Evolutionary conservation across 2,113 vertebrate species (phyloP).

Genomic region (Seriola rivoliana): DNA sequence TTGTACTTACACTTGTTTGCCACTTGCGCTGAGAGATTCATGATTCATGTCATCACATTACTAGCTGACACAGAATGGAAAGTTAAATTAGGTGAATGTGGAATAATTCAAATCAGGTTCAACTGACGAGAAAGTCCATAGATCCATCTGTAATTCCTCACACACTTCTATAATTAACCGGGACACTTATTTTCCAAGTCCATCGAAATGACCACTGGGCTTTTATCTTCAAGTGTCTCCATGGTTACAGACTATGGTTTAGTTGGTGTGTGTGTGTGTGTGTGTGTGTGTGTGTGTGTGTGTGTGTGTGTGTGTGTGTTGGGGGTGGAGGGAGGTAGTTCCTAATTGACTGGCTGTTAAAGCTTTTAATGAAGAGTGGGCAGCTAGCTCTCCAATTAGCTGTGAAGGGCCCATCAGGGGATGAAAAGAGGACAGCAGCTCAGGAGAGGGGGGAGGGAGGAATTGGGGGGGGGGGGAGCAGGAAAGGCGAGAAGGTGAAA

Average conservation of each 20-base stretch:
- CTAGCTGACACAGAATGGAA: constrained; percentile 8
- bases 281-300: constrained; percentile 22
- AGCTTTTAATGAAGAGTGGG: constrained; percentile 80
- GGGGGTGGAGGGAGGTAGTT: constrained; percentile 54
- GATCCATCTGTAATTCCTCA: constrained; percentile 52
- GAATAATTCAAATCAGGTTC: constrained; percentile 52
- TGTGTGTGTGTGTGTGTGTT: constrained; percentile 29
- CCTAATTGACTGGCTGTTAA: constrained; percentile 82
- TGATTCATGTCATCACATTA: constrained; percentile 19
- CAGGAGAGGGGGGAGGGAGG: neutral
- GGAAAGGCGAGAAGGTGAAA: neutral
- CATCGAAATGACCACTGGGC: constrained; percentile 55
- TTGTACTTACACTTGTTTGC: neutral
- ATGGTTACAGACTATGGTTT: constrained; percentile 68
- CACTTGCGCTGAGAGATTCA: neutral
- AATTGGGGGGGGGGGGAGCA: neutral
- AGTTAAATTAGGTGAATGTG: constrained; percentile 48
- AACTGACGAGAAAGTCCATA: constrained; percentile 70
- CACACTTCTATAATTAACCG: constrained; percentile 65
- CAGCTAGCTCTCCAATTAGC: constrained; percentile 77
- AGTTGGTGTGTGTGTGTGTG: constrained; percentile 11
- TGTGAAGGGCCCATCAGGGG: constrained; percentile 57
- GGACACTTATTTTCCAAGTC: constrained; percentile 64
- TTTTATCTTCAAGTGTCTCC: constrained; percentile 68
- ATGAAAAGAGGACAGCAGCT: constrained; percentile 42